These are phyloP conservation scores for Agrotis segetum DNA, from an alignment of 2,888 invertebrate genomes.

Conservation along the genomic window DNA sequence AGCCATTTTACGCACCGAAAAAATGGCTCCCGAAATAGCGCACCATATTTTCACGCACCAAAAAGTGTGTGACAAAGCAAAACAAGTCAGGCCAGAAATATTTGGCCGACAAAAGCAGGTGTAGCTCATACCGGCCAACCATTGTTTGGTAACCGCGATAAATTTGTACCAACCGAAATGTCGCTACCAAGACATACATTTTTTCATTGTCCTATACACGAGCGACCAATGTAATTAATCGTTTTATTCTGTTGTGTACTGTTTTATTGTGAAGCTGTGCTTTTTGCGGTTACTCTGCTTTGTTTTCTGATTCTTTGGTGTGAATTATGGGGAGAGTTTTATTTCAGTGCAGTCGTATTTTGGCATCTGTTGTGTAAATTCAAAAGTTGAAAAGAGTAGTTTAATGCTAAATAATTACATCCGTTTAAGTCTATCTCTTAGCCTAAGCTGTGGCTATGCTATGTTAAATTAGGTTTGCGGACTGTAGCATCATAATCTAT, in stretches of 20 bases:
- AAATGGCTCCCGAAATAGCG: conserved; percentile 16
- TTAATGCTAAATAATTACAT: too few species aligned
- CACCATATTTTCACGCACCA: conserved; percentile 47
- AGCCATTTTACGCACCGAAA: conserved; percentile 28
- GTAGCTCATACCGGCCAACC: conserved; percentile 43
- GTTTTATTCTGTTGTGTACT: conserved; percentile 48
- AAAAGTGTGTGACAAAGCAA: conserved; percentile 40
- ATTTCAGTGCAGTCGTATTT: not conserved
- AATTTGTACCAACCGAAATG: conserved; percentile 60
- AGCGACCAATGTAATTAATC: conserved; percentile 59
- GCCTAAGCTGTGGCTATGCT: too few species aligned
- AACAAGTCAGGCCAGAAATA: conserved; percentile 55
- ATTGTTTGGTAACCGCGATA: conserved; percentile 58
- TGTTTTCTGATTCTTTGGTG: conserved; percentile 25
- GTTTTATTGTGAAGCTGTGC: conserved; percentile 50
- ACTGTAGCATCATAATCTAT: too few species aligned
- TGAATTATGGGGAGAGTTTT: conserved; percentile 9
- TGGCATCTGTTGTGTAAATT: not conserved
- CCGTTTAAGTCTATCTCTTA: too few species aligned
- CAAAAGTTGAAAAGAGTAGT: not conserved
- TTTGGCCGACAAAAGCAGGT: conserved; percentile 59
- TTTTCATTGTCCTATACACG: conserved; percentile 61
- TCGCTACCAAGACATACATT: conserved; percentile 62
- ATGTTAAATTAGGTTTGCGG: too few species aligned
- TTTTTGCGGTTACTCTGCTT: conserved; percentile 37